phyloP scores from a whole-genome alignment of 23 tunicate genomes.

The Pegea sp. region DNA sequence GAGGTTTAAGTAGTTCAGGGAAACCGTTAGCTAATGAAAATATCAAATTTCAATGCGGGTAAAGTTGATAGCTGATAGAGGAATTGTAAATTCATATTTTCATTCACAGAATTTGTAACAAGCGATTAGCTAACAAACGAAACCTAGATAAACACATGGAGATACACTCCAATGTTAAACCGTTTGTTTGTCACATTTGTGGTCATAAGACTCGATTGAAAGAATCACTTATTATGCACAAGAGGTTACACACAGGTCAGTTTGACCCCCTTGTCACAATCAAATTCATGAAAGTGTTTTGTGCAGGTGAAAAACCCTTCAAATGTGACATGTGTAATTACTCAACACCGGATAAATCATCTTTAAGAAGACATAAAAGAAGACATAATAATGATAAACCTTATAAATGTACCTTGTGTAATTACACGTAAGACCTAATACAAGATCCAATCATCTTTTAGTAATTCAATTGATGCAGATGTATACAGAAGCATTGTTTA shows the following conservation, averaged over 20 bases:
- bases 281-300: neutral
- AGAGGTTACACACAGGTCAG: constrained; percentile 66
- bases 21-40: constrained; percentile 9
- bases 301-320: constrained; percentile 80
- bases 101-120: constrained; percentile 40
- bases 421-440: constrained; percentile 61
- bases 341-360: constrained; percentile 63
- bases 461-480: constrained; percentile 15
- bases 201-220: constrained; percentile 59
- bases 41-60: constrained; percentile 49
- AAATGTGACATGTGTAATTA: constrained; percentile 64
- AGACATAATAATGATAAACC: constrained; percentile 71
- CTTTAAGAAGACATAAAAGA: constrained; percentile 66
- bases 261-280: too few species aligned
- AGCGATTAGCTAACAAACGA: constrained; percentile 39
- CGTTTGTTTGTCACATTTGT: constrained; percentile 48
- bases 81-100: too few species aligned
- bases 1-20: constrained; percentile 45
- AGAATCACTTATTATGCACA: constrained; percentile 76
- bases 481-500: constrained; percentile 78
- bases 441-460: too few species aligned
- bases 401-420: constrained; percentile 43
- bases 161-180: constrained; percentile 47
- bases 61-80: too few species aligned
- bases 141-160: constrained; percentile 76